These are phyloP conservation scores for Ceratoteleas bidentatus DNA, from an alignment of 1,140 invertebrate species.

Conservation along the genomic window DNA sequence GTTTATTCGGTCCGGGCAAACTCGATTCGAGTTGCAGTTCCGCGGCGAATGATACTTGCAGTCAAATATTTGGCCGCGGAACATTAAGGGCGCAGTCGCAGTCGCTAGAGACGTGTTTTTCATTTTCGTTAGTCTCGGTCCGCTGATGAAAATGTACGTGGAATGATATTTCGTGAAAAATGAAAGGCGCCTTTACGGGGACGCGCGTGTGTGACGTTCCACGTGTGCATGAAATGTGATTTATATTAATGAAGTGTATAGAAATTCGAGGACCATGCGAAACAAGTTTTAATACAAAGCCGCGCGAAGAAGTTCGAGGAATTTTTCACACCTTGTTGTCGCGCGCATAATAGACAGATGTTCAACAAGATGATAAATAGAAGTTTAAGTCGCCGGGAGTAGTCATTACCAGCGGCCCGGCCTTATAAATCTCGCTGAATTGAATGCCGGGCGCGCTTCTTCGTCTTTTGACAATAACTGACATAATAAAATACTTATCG, in stretches of 20 bases:
- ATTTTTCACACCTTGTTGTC: constrained; percentile 61
- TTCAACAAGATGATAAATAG: constrained; percentile 62
- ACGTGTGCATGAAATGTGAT: constrained; percentile 46
- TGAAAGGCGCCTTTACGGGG: constrained; percentile 11
- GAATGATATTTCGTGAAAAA: constrained; percentile 23
- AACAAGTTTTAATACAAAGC: constrained; percentile 45
- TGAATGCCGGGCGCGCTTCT: constrained; percentile 20
- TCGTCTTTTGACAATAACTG: constrained; percentile 36
- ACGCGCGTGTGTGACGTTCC: constrained; percentile 7
- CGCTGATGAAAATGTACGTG: constrained; percentile 6
- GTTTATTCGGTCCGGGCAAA: no score
- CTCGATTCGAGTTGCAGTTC: no score
- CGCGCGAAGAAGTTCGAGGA: constrained; percentile 42
- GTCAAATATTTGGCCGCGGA: no score
- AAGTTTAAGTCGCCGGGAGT: constrained; percentile 45
- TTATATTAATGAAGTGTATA: constrained; percentile 61
- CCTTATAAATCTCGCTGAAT: constrained; percentile 59
- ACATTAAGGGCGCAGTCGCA: no score
- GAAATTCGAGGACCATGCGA: constrained; percentile 49
- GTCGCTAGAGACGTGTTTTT: neutral
- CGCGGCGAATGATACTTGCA: no score
- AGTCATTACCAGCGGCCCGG: constrained; percentile 44
- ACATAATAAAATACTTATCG: constrained; percentile 57
- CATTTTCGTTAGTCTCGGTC: constrained; percentile 2
- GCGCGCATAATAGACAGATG: constrained; percentile 63